Evolutionary conservation across 2,113 vertebrate species (phyloP).

Genomic region (Psammodynastes pulverulentus): DNA sequence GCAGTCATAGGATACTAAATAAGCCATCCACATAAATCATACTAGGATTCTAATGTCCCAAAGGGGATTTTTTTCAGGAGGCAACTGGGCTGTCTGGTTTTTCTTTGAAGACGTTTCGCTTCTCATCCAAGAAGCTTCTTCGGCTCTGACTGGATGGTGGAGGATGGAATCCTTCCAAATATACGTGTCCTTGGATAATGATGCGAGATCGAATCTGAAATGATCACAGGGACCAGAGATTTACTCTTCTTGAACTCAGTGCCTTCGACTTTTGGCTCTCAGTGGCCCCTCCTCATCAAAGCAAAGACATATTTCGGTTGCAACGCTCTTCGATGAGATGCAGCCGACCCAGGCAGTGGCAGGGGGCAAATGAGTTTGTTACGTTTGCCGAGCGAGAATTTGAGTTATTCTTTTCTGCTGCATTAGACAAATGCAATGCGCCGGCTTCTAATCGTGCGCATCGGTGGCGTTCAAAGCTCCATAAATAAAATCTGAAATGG

Average conservation of each 20-base stretch:
- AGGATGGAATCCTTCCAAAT: neutral
- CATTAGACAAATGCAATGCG: slow-evolving; percentile 7
- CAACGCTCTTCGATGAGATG: neutral
- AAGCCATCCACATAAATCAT: too few relatives aligned
- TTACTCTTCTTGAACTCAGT: neutral
- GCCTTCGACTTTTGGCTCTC: neutral
- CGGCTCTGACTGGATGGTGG: too few relatives aligned
- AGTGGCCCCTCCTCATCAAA: neutral
- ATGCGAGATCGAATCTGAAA: neutral
- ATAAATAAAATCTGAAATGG: slow-evolving; percentile 23
- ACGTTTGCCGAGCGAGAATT: neutral
- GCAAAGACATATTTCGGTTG: neutral
- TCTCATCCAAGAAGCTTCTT: too few relatives aligned
- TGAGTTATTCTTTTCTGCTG: slow-evolving; percentile 27
- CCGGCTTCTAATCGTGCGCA: neutral
- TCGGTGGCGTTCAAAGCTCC: neutral
- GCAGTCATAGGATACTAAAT: too few relatives aligned
- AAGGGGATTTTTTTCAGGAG: too few relatives aligned
- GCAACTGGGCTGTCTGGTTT: too few relatives aligned
- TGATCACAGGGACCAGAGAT: neutral
- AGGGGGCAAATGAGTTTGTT: neutral
- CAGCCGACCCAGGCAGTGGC: neutral
- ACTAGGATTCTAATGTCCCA: too few relatives aligned
- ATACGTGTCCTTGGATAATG: neutral
- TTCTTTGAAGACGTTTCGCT: too few relatives aligned